Base-by-base conservation (phyloP, 2,797 vertebrate species). In the Tokudaia muenninki region DNA sequence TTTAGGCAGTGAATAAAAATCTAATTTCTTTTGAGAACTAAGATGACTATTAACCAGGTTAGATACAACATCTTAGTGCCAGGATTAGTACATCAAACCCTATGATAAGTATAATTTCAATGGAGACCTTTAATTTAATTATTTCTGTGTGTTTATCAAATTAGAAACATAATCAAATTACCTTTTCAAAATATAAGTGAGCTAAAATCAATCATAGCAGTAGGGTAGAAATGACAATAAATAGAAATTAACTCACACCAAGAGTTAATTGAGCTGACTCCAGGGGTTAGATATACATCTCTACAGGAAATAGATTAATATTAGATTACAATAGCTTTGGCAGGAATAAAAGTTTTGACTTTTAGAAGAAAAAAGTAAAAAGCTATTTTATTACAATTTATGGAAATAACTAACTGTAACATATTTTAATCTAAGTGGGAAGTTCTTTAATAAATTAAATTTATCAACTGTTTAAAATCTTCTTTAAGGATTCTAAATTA, bases 221-320 rank as follows among this genome's bases (percentile, higher is more conserved):
- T 97, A 84, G 92, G 96, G 37, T 82, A 96, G 90, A 94, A 96
- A 96, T 97, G 92, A 95, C 88, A 96, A 94, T 96, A 96, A 96
- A 84, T 59, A 92, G 70, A 80, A 96, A 97, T 97, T 96, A 97
- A 94, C 59, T 97, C 96, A 91, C 57, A 90, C 83, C 81, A 96
- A 91, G 94, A 94, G 21, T 96, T 98, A 97, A 98, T 95, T 96
- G 98, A 90, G 75, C 74, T 95, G 77, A 92, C 94, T 96, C 93
- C 93, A 94, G 92, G 95, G 79, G 79, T 94, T 97, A 92, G 55
- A 94, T 95, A 90, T 74, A 89, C 89, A 97, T 96, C 97, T 94
- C 97, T 94, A 83, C 61, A 87, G 94, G 96, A 94, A 97, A 63
- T 61, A 78, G 57, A 87, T 95, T 93, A 97, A 96, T 95, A 92